Evolutionary conservation across 2,797 vertebrate species (phyloP).

Genomic region (Trichosurus vulpecula): DNA sequence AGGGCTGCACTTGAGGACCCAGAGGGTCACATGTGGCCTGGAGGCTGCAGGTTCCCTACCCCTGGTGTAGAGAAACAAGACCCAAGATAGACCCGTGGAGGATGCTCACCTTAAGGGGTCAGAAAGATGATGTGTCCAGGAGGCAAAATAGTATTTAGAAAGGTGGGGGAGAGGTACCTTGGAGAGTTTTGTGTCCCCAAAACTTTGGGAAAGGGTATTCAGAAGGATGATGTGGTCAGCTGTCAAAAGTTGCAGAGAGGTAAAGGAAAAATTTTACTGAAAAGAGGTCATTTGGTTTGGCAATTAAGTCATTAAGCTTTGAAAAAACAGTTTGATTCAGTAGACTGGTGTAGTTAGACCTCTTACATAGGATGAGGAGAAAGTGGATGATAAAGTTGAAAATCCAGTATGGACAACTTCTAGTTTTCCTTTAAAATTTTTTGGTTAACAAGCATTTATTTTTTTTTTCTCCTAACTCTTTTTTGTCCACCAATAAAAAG

Average conservation of each 20-base stretch:
- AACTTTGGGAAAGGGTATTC: not conserved
- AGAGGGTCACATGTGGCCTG: not conserved
- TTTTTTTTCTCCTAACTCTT: not conserved
- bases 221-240: not conserved
- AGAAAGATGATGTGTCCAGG: not conserved
- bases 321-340: not conserved
- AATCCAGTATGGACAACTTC: not conserved
- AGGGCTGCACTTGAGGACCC: too few species aligned
- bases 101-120: too few species aligned
- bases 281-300: slow-evolving; percentile 18
- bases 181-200: not conserved
- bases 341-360: not conserved
- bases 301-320: not conserved
- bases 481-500: not conserved
- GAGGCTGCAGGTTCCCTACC: not conserved
- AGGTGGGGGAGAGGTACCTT: not conserved
- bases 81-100: too few species aligned
- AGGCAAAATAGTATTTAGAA: not conserved
- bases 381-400: not conserved
- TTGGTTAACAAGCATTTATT: not conserved
- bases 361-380: not conserved
- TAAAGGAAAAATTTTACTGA: slow-evolving; percentile 1
- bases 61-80: too few species aligned
- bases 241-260: not conserved
- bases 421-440: not conserved